Base-by-base conservation (phyloP, 92 coral and sea anemone species). In the Epizoanthus rinbou region DNA sequence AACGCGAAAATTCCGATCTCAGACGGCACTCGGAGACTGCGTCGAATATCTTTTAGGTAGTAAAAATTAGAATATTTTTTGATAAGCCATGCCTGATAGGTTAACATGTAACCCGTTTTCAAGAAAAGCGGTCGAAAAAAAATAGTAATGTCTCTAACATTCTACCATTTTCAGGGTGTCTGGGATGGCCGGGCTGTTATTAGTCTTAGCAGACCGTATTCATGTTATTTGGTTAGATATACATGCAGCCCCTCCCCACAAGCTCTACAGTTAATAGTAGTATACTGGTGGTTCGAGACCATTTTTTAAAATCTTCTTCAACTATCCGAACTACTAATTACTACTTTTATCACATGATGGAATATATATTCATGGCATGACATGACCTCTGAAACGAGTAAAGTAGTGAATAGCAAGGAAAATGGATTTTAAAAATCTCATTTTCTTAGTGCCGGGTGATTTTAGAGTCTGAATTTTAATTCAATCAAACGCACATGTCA, bases 111-210 rank as follows among this genome's bases (percentile, higher is more conserved):
- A 80, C 84, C 84, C 84, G 84, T 80, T 80, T 80, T 80, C 84
- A 80, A 80, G 84, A 80, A 80, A 80, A 80, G 84, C 84, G 84
- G 84, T 80, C 84, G 84, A 80, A 80, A 80, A 80, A 80, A 80
- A 35, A 74, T 80, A 80, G 84, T 80, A 54, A 80, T 80, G 84
- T 80, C 84, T 80, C 75, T 80, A 80, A 80, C 84, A 80, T 80
- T 80, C 84, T 80, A 80, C 84, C 84, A 80, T 80, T 80, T 80
- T 80, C 84, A 80, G 84, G 84, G 84, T 80, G 35, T 79, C 53
- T 74, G 84, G 28, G 84, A 80, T 80, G 84, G 19, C 84, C 84
- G 19, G 84, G 84, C 84, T 63, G 75, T 80, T 80, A 80, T 80
- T 59, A 80, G 84, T 80, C 84, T 80, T 80, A 80, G 84, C 84